phyloP scores from a whole-genome alignment of 2,797 vertebrate genomes.

The Coracias cyanogaster region DNA sequence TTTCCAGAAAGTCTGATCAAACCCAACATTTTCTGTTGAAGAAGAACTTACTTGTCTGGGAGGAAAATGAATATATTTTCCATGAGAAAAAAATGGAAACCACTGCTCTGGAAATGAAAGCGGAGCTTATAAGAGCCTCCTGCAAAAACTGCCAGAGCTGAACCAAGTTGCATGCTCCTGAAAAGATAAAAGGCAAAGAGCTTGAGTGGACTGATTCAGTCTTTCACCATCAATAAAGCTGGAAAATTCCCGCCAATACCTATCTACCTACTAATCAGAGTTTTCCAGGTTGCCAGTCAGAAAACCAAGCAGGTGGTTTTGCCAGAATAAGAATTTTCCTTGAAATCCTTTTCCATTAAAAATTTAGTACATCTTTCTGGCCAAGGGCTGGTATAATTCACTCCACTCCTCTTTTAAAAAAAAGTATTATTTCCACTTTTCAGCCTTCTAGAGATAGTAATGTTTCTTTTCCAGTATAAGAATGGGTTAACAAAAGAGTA shows the following conservation, averaged over 20 bases:
- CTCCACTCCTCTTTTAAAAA: accelerated
- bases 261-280: background rate
- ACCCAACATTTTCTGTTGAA: background rate
- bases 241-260: background rate
- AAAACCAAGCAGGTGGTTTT: background rate
- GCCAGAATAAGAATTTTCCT: background rate
- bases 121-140: background rate
- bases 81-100: background rate
- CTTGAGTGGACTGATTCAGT: background rate
- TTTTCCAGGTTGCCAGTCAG: background rate
- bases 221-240: background rate
- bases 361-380: background rate
- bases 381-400: background rate
- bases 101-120: background rate
- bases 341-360: background rate
- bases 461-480: background rate
- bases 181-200: background rate
- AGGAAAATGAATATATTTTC: background rate
- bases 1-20: background rate
- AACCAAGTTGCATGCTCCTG: background rate
- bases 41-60: background rate
- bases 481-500: background rate
- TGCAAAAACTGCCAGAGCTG: background rate
- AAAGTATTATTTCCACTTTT: background rate
- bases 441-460: background rate